phyloP scores from a whole-genome alignment of 2,797 vertebrate species.

The Masticophis lateralis region DNA sequence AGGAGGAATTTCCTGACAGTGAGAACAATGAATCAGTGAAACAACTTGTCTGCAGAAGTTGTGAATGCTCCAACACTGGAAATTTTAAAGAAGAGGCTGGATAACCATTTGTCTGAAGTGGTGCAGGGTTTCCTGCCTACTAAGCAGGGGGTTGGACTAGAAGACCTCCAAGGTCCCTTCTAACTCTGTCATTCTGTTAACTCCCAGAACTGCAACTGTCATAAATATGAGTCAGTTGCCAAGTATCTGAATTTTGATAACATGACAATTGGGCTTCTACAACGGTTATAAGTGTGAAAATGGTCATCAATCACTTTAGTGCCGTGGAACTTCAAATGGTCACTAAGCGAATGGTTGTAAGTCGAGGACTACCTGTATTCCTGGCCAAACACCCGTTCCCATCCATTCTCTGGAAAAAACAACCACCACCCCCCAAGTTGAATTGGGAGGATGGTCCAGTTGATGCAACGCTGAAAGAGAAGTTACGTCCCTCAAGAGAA shows the following conservation, averaged over 20 bases:
- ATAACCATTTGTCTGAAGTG: too few relatives aligned
- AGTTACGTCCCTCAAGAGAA: neutral
- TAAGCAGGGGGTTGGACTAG: neutral
- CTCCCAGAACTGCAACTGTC: neutral
- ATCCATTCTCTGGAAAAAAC: neutral
- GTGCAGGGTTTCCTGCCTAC: rapidly evolving
- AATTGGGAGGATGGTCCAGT: neutral
- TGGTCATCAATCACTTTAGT: neutral
- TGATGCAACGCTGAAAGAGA: neutral
- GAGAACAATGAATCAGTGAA: too few relatives aligned
- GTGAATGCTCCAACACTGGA: too few relatives aligned
- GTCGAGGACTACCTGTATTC: neutral
- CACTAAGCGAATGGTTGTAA: neutral
- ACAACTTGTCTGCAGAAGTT: too few relatives aligned
- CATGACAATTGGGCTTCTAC: neutral
- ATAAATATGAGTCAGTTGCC: neutral
- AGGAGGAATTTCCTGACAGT: too few relatives aligned
- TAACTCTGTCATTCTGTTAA: neutral
- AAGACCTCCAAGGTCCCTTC: neutral
- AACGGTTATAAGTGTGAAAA: neutral
- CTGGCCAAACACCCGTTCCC: neutral
- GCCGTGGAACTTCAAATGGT: neutral
- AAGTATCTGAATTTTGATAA: neutral
- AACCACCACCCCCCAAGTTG: neutral
- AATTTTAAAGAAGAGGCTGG: neutral